Evolutionary conservation across 1,140 invertebrate genomes (phyloP).

Genomic region (Halotydeus destructor): DNA sequence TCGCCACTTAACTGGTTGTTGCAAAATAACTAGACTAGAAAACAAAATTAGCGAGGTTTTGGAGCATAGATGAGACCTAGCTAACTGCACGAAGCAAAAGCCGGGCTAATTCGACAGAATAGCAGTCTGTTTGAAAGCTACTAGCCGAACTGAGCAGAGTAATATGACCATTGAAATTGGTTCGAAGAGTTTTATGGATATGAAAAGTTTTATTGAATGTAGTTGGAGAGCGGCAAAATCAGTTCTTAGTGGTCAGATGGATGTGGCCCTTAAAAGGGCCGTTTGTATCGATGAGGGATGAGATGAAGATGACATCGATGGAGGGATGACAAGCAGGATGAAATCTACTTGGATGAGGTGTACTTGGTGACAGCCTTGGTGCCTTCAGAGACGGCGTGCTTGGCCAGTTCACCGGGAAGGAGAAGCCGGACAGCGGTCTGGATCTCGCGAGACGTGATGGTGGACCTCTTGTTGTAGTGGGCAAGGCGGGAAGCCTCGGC

Average conservation of each 20-base stretch:
- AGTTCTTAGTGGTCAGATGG: neutral
- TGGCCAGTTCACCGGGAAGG: slow-evolving; percentile 37
- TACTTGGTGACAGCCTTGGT: slow-evolving; percentile 37
- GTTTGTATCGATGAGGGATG: neutral
- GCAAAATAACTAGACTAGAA: too few relatives aligned
- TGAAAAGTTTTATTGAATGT: too few relatives aligned
- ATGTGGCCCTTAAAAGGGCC: neutral
- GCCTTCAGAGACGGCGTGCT: slow-evolving; percentile 36
- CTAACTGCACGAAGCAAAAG: too few relatives aligned
- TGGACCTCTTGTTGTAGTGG: slow-evolving; percentile 44
- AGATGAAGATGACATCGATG: neutral
- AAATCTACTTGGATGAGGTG: slow-evolving; percentile 30
- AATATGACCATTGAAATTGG: too few relatives aligned
- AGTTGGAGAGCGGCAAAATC: neutral
- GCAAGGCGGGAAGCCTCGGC: slow-evolving; percentile 41
- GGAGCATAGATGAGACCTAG: too few relatives aligned
- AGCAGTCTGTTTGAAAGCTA: too few relatives aligned
- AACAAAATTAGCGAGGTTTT: too few relatives aligned
- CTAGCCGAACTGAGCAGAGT: too few relatives aligned
- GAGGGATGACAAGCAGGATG: neutral
- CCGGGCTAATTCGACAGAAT: too few relatives aligned
- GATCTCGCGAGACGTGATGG: slow-evolving; percentile 36
- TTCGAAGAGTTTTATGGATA: too few relatives aligned
- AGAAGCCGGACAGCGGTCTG: slow-evolving; percentile 37
- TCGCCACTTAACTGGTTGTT: too few relatives aligned